Percentiles rank a stretch among this genome's conserved stretches.
Conservation (phyloP, 2,888 invertebrate genomes). For the Rhaphigaster nebulosa region DNA sequence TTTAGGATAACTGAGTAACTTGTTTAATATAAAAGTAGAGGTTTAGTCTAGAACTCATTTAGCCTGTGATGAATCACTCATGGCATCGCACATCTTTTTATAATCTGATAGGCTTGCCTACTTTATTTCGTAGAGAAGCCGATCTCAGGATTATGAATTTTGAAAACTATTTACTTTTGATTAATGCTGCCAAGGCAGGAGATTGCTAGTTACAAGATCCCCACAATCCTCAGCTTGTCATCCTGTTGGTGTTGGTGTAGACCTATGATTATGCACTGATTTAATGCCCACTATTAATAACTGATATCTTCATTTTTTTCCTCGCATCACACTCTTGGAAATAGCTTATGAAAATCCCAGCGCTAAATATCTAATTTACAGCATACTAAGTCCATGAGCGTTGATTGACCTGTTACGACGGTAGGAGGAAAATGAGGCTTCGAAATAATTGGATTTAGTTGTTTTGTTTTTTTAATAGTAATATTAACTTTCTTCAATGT, state of each 20-base stretch:
- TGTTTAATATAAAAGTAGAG: no score
- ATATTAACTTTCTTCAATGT: no score
- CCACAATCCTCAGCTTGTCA: not conserved
- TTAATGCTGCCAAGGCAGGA: not conserved
- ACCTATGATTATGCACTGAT: not conserved
- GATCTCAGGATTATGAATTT: not conserved
- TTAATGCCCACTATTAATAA: slow-evolving; percentile 18
- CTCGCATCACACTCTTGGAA: not conserved
- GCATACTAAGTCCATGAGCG: not conserved
- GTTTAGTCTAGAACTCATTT: no score
- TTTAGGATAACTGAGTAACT: no score
- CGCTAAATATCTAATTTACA: not conserved
- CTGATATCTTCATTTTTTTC: slow-evolving; percentile 29
- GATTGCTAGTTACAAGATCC: not conserved
- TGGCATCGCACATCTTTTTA: not conserved
- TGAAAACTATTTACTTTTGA: not conserved
- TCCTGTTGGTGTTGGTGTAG: not conserved
- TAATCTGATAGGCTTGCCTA: no score
- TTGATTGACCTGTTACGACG: not conserved
- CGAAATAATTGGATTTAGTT: not conserved
- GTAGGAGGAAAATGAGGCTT: not conserved
- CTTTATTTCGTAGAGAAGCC: not conserved
- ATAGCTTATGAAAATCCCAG: not conserved
- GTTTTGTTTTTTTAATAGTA: no score
- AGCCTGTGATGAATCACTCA: no score